Conservation (phyloP, 2,113 vertebrate species). For the Candoia aspera region DNA sequence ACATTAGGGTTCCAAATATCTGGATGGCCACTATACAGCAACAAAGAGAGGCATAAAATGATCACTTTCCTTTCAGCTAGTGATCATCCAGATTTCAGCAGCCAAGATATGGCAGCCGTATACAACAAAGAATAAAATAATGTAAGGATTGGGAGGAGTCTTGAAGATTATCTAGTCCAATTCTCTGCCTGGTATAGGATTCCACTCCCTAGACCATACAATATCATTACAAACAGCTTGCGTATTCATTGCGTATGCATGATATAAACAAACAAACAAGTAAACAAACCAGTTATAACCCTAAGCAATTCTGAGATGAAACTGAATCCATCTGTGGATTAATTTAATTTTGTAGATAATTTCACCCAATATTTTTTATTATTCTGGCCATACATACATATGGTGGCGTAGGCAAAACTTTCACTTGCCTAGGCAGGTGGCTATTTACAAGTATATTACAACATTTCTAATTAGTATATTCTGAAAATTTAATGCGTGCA, state of each 20-base stretch:
- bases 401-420: too few species aligned
- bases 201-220: background rate
- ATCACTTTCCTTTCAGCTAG: too few species aligned
- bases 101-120: too few species aligned
- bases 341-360: background rate
- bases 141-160: background rate
- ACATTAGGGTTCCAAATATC: too few species aligned
- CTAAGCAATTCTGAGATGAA: background rate
- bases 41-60: too few species aligned
- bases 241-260: background rate
- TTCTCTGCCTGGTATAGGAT: background rate
- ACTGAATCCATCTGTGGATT: background rate
- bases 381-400: background rate
- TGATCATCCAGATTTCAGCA: too few species aligned
- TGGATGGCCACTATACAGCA: too few species aligned
- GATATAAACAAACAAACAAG: background rate
- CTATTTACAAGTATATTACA: background rate
- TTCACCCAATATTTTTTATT: background rate
- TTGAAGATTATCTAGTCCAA: too few species aligned
- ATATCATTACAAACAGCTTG: background rate
- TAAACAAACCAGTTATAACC: background rate
- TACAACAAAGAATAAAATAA: too few species aligned
- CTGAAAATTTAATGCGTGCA: background rate
- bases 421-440: background rate
- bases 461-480: background rate